These are phyloP conservation scores for Pan paniscus DNA, from an alignment of 2,113 vertebrate genomes.

Conservation along the genomic window DNA sequence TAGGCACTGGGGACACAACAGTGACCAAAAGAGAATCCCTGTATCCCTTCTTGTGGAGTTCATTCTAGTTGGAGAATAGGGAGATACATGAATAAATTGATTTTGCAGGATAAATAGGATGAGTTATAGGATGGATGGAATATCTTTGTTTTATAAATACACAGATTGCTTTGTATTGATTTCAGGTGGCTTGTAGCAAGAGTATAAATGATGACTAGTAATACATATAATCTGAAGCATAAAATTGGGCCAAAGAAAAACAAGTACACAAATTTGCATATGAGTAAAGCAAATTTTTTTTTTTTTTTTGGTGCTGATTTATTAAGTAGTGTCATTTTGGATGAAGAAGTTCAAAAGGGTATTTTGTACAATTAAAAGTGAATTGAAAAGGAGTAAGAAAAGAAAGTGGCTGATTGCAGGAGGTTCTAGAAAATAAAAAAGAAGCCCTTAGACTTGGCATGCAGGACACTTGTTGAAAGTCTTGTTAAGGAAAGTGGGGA, in stretches of 20 bases:
- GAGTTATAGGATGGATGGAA: neutral
- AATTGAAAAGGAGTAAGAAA: neutral
- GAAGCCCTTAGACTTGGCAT: neutral
- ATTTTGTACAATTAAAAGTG: neutral
- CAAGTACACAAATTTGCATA: neutral
- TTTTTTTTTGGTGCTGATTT: neutral
- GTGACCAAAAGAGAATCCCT: neutral
- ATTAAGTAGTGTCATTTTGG: neutral
- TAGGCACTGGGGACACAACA: neutral
- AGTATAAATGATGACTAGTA: neutral
- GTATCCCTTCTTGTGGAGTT: neutral
- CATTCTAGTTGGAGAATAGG: neutral
- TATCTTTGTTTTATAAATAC: neutral
- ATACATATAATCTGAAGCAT: neutral
- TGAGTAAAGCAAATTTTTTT: neutral
- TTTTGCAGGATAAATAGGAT: constrained; percentile 34
- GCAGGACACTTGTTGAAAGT: neutral
- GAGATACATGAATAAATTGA: neutral
- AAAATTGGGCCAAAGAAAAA: neutral
- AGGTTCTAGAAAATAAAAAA: neutral
- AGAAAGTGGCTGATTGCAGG: neutral
- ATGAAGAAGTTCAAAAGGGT: neutral
- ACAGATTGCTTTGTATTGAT: neutral
- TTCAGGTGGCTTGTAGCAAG: neutral
- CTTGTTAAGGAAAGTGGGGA: neutral